phyloP scores from a whole-genome alignment of 64 coral and sea anemone species.

The Dendronephthya gigantea region DNA sequence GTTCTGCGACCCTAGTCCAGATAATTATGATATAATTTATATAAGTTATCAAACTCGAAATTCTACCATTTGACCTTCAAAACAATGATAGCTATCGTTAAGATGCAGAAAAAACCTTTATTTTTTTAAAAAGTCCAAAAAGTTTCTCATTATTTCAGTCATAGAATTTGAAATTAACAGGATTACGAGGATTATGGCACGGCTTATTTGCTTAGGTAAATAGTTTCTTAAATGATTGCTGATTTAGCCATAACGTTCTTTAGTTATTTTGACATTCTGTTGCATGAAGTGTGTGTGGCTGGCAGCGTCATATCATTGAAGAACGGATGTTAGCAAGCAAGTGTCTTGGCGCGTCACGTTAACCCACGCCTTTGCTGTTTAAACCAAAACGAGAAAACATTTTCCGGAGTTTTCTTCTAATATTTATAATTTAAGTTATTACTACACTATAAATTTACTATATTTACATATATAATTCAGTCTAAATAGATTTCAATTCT shows the following conservation, averaged over 20 bases:
- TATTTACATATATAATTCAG: background rate
- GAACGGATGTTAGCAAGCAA: background rate
- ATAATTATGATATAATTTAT: too few species aligned
- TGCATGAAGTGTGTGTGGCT: background rate
- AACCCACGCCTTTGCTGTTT: background rate
- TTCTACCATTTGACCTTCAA: too few species aligned
- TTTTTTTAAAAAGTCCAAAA: too few species aligned
- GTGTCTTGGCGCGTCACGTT: background rate
- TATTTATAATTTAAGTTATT: background rate
- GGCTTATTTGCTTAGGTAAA: too few species aligned
- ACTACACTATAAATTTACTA: background rate
- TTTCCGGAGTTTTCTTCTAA: background rate
- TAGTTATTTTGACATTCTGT: background rate
- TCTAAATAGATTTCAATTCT: background rate
- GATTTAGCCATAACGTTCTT: background rate
- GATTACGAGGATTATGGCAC: too few species aligned
- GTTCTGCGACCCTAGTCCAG: too few species aligned
- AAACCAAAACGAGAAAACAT: background rate
- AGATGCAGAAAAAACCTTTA: too few species aligned
- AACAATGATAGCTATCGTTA: too few species aligned
- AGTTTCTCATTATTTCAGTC: too few species aligned
- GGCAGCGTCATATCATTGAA: background rate
- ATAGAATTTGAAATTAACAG: too few species aligned
- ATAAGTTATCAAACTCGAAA: too few species aligned
- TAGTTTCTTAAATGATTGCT: background rate